Evolutionary conservation across 2,113 vertebrate genomes (phyloP).

Genomic region (Solenodon paradoxus): DNA sequence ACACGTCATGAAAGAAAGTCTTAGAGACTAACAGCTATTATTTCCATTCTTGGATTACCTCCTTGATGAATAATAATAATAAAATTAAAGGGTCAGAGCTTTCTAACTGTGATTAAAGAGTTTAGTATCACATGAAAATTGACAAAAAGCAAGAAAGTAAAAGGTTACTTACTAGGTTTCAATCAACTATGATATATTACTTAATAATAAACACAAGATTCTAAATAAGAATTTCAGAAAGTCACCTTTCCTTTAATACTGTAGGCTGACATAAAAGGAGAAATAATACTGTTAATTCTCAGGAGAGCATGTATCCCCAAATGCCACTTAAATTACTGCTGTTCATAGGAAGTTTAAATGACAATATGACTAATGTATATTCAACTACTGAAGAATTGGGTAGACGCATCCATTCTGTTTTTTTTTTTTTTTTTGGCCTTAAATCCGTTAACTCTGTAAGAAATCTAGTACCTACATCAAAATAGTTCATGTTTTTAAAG

Average conservation of each 20-base stretch:
- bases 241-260: background rate
- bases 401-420: background rate
- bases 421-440: too few relatives aligned
- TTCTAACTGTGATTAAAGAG: background rate
- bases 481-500: background rate
- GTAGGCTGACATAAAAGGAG: background rate
- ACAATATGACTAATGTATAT: background rate
- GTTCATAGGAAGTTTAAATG: background rate
- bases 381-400: background rate
- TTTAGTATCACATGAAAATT: background rate
- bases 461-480: background rate
- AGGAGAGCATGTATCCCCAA: background rate
- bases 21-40: background rate
- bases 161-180: background rate
- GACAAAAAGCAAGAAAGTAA: background rate
- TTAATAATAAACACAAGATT: conserved; percentile 1
- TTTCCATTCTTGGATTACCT: background rate
- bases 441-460: background rate
- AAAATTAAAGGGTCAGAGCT: background rate
- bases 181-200: background rate
- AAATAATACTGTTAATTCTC: background rate
- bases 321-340: background rate
- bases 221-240: conserved; percentile 7
- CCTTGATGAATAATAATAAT: background rate
- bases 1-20: background rate